Evolutionary conservation across 2,113 vertebrate species (phyloP), one percentile per base, ranked within the genome.

Genomic region (Andinoacara biseriatus): DNA sequence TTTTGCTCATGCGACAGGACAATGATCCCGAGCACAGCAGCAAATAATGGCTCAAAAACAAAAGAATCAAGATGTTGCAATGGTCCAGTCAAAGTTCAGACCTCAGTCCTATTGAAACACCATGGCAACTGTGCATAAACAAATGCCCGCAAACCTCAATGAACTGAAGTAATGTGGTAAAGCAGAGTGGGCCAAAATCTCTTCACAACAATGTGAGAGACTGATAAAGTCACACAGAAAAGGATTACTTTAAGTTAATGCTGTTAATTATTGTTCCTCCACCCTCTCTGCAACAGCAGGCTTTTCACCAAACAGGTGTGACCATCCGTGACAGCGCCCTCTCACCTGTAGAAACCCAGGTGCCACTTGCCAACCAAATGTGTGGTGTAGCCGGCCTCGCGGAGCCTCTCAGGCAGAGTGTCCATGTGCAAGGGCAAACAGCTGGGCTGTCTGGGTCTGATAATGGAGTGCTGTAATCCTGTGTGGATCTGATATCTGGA

Each of bases 361-460:
- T 99, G 98, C 98, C 98, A 99, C 86, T 99, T 99, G 74, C 98
- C 98, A 20, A 99, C 97, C 97, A 99, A 97, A 89, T 99, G 98
- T 0, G 98, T 99, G 85, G 96, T 88, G 86, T 99, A 99, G 1
- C 98, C 98, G 0, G 95, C 97, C 78, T 97, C 93, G 80, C 96
- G 97, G 54, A 99, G 95, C 89, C 96, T 96, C 95, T 99, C 97
- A 0, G 98, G 98, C 83, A 99, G 94, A 0, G 98, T 99, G 90
- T 97, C 96, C 91, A 96, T 94, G 91, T 97, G 93, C 0, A 96
- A 90, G 0, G 98, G 98, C 87, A 99, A 87, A 83, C 98, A 99
- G 94, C 97, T 99, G 49, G 98, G 97, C 93, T 99, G 98, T 13
- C 96, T 96, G 1, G 97, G 97, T 10, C 97, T 95, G 93, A 99